phyloP scores from a whole-genome alignment of 2,797 vertebrate species.

The Gambelia wislizenii region DNA sequence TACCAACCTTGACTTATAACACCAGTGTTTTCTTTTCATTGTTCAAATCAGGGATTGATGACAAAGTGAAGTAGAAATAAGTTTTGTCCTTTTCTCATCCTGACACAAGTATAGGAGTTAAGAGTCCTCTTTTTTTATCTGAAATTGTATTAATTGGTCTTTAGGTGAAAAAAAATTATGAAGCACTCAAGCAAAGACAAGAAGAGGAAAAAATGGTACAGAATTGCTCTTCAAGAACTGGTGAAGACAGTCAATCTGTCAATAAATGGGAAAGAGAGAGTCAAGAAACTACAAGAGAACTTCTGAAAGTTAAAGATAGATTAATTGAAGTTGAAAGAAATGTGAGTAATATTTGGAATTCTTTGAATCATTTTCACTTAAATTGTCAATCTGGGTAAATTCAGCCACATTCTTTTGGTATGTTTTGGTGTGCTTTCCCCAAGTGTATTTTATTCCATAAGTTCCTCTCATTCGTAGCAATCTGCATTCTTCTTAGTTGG shows the following conservation, averaged over 20 bases:
- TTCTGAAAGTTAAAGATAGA: conserved; percentile 96
- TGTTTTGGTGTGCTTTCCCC: too few species aligned
- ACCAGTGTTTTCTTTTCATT: too few species aligned
- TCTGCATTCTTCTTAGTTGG: neutral
- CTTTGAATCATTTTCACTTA: conserved; percentile 12
- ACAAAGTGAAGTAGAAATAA: too few species aligned
- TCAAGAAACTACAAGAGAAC: conserved; percentile 94
- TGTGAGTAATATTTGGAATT: conserved; percentile 80
- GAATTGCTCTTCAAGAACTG: conserved; percentile 87
- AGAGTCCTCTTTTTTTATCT: conserved; percentile 14
- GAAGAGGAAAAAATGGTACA: conserved; percentile 95
- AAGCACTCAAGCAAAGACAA: conserved; percentile 96
- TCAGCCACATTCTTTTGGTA: neutral
- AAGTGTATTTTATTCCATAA: neutral
- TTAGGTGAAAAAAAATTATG: conserved; percentile 98
- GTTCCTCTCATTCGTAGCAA: neutral
- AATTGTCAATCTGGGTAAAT: neutral
- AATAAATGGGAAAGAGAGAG: conserved; percentile 96
- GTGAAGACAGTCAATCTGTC: conserved; percentile 82
- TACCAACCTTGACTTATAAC: too few species aligned
- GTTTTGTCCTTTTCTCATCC: too few species aligned
- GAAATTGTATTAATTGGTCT: conserved; percentile 43
- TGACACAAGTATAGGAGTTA: neutral
- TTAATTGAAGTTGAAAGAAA: conserved; percentile 98
- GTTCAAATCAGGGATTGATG: too few species aligned